Evolutionary conservation across 2,888 invertebrate genomes (phyloP).

Genomic region (Pteria penguin): DNA sequence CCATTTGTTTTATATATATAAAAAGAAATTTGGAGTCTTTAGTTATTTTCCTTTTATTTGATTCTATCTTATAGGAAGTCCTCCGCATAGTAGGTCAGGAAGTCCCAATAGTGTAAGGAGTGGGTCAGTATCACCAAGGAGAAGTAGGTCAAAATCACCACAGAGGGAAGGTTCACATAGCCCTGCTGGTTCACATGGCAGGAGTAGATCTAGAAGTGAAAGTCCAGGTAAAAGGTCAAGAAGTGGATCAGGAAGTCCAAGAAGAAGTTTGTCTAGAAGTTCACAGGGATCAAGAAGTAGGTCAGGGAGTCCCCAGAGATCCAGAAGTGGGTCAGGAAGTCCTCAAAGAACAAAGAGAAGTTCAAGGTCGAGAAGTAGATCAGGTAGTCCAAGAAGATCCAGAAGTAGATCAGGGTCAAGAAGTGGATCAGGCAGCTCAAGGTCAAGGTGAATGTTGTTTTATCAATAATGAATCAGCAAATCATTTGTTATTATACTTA

Average conservation of each 20-base stretch:
- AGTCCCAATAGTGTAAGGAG: constrained; percentile 25
- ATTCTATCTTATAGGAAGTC: constrained; percentile 31
- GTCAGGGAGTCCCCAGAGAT: constrained; percentile 30
- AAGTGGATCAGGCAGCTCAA: constrained; percentile 40
- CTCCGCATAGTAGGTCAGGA: constrained; percentile 15
- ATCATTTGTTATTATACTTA: too few relatives aligned
- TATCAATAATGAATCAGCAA: too few relatives aligned
- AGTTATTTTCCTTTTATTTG: too few relatives aligned
- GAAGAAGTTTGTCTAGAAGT: too few relatives aligned
- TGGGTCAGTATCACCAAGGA: constrained; percentile 44
- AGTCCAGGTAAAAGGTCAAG: constrained; percentile 15
- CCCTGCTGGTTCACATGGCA: constrained; percentile 25
- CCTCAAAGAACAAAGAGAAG: constrained; percentile 41
- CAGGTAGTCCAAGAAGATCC: constrained; percentile 35
- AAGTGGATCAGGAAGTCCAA: constrained; percentile 43
- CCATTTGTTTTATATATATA: too few relatives aligned
- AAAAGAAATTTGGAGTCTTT: too few relatives aligned
- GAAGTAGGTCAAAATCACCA: constrained; percentile 36
- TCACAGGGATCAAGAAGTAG: constrained; percentile 41
- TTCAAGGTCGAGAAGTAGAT: constrained; percentile 26
- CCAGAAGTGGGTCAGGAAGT: constrained; percentile 43
- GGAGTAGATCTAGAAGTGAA: constrained; percentile 22
- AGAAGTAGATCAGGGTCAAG: constrained; percentile 35
- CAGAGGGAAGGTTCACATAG: constrained; percentile 30
- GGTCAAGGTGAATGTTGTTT: not conserved